A percentile compares a stretch with the other conserved stretches of the same genome.
These are phyloP conservation scores for Aspidiotus destructor DNA, from an alignment of 2,888 invertebrate genomes.

Conservation along the genomic window DNA sequence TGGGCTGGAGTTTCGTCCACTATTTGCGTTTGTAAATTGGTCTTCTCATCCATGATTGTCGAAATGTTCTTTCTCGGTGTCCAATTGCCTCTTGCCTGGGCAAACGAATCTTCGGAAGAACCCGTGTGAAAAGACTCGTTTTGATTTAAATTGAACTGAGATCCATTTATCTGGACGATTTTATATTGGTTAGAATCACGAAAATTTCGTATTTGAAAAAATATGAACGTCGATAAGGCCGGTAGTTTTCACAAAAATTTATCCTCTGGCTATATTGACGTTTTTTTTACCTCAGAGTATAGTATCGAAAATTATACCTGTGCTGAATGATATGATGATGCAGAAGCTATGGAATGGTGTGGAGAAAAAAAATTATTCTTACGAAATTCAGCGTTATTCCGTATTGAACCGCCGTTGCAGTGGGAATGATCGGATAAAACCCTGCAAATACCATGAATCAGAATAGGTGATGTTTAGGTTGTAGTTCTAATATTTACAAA, in stretches of 20 bases:
- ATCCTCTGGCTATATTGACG: no score
- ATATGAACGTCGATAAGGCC: no score
- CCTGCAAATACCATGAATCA: no score
- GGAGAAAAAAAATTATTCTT: slow-evolving; percentile 56
- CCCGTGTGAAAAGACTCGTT: slow-evolving; percentile 10
- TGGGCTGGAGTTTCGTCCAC: slow-evolving; percentile 33
- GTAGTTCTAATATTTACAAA: no score
- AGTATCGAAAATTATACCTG: no score
- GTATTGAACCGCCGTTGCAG: slow-evolving; percentile 52
- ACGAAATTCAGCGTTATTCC: slow-evolving; percentile 34
- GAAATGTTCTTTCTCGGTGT: slow-evolving; percentile 24
- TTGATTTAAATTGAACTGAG: slow-evolving; percentile 20
- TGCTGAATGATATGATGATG: slow-evolving; percentile 39
- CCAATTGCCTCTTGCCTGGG: slow-evolving; percentile 3
- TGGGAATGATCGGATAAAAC: slow-evolving; percentile 60
- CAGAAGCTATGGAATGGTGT: slow-evolving; percentile 57
- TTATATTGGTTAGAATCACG: no score
- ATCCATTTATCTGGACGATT: slow-evolving; percentile 10
- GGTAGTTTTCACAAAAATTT: no score
- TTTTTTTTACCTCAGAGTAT: no score
- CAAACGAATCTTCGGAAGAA: slow-evolving; percentile 11
- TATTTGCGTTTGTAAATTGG: slow-evolving; percentile 23
- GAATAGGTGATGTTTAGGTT: no score
- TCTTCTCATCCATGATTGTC: slow-evolving; percentile 31
- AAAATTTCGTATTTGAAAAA: no score